Evolutionary conservation across 2,888 invertebrate species (phyloP).

Genomic region (Calliopum simillimum): DNA sequence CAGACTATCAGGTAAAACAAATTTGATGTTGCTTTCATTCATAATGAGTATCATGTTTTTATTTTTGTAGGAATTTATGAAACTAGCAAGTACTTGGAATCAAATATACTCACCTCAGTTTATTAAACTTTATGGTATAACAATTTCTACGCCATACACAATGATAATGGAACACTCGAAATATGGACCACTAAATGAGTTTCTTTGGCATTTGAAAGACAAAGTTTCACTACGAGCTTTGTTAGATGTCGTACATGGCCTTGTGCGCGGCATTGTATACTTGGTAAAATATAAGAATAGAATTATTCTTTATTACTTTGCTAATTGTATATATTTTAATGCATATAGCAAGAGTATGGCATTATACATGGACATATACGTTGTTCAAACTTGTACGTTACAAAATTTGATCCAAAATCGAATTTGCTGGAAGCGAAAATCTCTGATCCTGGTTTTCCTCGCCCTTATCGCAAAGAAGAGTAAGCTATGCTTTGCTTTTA

Average conservation of each 20-base stretch:
- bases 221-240: slow-evolving; percentile 77
- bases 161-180: slow-evolving; percentile 85
- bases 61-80: slow-evolving; percentile 76
- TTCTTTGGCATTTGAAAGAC: slow-evolving; percentile 66
- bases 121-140: slow-evolving; percentile 82
- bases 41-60: not conserved
- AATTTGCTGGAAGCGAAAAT: slow-evolving; percentile 82
- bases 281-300: slow-evolving; percentile 70
- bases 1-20: slow-evolving; percentile 72
- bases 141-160: slow-evolving; percentile 80
- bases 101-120: slow-evolving; percentile 81
- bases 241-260: slow-evolving; percentile 82
- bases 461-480: slow-evolving; percentile 74
- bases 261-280: slow-evolving; percentile 89
- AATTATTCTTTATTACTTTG: slow-evolving; percentile 21
- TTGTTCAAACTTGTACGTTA: slow-evolving; percentile 85
- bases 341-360: slow-evolving; percentile 76
- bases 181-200: slow-evolving; percentile 80
- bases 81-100: slow-evolving; percentile 82
- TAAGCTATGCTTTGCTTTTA: too few relatives aligned
- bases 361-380: slow-evolving; percentile 88
- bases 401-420: slow-evolving; percentile 74
- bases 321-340: slow-evolving; percentile 13
- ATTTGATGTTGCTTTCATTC: not conserved
- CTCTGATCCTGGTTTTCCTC: slow-evolving; percentile 82